These are phyloP conservation scores for Brachyhypopomus gauderio DNA, from an alignment of 2,113 vertebrate genomes.

Conservation along the genomic window DNA sequence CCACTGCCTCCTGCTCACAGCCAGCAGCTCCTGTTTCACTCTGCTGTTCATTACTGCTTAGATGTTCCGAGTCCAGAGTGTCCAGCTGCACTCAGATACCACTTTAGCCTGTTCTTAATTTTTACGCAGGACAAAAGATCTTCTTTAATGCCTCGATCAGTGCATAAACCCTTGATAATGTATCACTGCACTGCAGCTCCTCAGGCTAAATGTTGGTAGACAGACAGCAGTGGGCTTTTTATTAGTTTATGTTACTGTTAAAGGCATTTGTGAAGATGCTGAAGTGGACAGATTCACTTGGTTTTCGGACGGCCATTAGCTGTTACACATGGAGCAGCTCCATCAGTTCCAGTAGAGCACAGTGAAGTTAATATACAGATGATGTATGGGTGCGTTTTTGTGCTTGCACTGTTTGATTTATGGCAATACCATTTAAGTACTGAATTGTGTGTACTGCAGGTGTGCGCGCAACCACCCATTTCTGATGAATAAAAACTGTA, in stretches of 20 bases:
- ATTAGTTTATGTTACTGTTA: background rate
- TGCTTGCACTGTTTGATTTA: background rate
- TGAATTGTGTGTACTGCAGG: background rate
- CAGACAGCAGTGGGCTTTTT: too few relatives aligned
- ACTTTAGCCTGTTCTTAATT: too few relatives aligned
- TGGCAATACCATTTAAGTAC: background rate
- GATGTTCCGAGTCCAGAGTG: slow-evolving; percentile 1
- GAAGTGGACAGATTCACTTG: slow-evolving; percentile 17
- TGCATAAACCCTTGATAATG: background rate
- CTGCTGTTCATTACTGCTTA: slow-evolving; percentile 23
- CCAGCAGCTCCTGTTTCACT: background rate
- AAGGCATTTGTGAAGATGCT: background rate
- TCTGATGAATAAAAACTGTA: background rate
- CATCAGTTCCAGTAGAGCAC: background rate
- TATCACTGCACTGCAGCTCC: background rate
- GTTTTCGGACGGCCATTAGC: background rate
- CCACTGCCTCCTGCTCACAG: slow-evolving; percentile 24
- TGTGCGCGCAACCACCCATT: background rate
- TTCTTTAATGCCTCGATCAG: too few relatives aligned
- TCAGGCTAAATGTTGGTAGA: background rate
- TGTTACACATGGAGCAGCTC: background rate
- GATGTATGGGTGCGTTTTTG: background rate
- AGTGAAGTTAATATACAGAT: background rate
- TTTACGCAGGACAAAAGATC: too few relatives aligned
- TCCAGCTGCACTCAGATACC: background rate